Evolutionary conservation across 2,797 vertebrate genomes (phyloP).

Genomic region (Xenops minutus): DNA sequence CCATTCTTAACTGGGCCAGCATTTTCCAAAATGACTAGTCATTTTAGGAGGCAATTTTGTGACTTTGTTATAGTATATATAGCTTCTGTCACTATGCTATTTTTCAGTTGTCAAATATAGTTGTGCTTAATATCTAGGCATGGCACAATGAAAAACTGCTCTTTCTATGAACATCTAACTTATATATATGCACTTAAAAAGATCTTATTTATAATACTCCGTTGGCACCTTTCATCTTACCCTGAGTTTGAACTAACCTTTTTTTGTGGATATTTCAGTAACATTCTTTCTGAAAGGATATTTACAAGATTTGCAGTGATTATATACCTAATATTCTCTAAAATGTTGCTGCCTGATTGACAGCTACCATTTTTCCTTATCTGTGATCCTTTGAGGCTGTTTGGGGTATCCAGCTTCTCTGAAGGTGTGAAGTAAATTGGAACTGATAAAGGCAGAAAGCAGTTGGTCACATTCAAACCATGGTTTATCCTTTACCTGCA

Average conservation of each 20-base stretch:
- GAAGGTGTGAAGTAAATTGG: neutral
- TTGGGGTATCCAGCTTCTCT: neutral
- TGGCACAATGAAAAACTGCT: neutral
- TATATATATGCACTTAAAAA: neutral
- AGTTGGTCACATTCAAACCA: neutral
- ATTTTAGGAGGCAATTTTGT: neutral
- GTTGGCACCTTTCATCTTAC: neutral
- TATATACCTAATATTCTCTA: neutral
- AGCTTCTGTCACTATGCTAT: neutral
- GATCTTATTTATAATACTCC: neutral
- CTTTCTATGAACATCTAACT: neutral
- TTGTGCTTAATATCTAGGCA: neutral
- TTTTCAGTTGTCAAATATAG: neutral
- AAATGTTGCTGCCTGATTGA: neutral
- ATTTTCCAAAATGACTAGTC: neutral
- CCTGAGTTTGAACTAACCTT: neutral
- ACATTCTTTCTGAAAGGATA: neutral
- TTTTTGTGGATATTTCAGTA: neutral
- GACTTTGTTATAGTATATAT: neutral
- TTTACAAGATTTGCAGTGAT: neutral
- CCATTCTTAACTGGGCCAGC: neutral
- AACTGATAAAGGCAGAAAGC: neutral
- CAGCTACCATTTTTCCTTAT: neutral
- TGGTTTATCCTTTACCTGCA: neutral
- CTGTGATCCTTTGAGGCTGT: neutral